These are phyloP conservation scores for Imbricaverruca yamaguchii DNA, from an alignment of 2,888 invertebrate genomes.

Conservation along the genomic window DNA sequence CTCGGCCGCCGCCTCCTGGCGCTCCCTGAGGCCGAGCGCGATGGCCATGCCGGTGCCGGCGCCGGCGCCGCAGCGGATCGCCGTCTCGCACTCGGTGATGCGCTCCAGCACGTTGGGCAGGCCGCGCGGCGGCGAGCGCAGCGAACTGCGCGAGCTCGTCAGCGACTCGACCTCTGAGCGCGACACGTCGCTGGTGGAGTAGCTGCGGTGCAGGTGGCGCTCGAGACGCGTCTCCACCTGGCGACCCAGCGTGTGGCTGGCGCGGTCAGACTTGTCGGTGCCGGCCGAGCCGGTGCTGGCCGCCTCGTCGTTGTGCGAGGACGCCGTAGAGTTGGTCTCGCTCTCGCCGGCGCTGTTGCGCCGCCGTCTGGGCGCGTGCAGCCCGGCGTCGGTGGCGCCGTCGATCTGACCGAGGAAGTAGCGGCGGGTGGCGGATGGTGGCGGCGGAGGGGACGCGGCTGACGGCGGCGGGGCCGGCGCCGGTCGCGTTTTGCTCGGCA, in stretches of 20 bases:
- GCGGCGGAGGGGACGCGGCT: background rate
- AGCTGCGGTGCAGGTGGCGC: constrained; percentile 19
- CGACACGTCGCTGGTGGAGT: constrained; percentile 2
- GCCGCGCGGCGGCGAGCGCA: background rate
- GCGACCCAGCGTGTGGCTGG: constrained; percentile 15
- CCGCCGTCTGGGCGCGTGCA: background rate
- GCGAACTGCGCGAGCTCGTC: constrained; percentile 3
- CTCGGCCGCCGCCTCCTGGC: constrained; percentile 37
- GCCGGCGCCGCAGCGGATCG: constrained; percentile 35
- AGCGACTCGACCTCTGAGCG: background rate
- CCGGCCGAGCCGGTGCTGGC: background rate
- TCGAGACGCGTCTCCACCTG: constrained; percentile 24
- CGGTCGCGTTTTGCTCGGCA: background rate
- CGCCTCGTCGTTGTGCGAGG: background rate
- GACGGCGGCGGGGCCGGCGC: background rate
- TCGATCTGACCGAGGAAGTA: constrained; percentile 15
- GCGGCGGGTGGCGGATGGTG: background rate
- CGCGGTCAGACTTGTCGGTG: background rate
- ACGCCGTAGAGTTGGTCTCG: constrained; percentile 9
- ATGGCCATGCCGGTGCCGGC: constrained; percentile 39
- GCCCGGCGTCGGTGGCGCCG: background rate
- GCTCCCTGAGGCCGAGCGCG: constrained; percentile 40
- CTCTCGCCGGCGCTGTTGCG: constrained; percentile 20
- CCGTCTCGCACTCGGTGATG: constrained; percentile 28
- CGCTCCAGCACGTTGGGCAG: constrained; percentile 12